A percentile compares a stretch with the other conserved stretches of the same genome.
Conservation (phyloP, 1,140 invertebrate species). For the Babylonia areolata region DNA sequence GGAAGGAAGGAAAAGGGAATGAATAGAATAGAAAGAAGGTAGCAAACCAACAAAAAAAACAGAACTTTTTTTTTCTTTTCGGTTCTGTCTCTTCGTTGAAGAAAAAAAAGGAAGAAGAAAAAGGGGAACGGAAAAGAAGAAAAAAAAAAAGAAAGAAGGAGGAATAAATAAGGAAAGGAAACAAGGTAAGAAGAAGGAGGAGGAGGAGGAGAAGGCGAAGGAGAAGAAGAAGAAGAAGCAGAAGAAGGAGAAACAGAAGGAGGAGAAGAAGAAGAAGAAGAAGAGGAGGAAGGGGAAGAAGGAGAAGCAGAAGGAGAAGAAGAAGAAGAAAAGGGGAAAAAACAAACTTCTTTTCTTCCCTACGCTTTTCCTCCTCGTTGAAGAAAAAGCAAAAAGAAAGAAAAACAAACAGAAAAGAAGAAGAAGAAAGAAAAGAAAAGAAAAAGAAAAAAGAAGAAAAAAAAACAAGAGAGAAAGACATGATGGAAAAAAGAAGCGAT, state of each 20-base stretch:
- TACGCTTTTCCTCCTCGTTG: too few relatives aligned
- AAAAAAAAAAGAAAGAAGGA: background rate
- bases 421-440: background rate
- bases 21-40: too few relatives aligned
- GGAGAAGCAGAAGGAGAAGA: background rate
- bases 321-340: background rate
- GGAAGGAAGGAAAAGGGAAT: too few relatives aligned
- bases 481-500: background rate
- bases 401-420: background rate
- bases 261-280: background rate
- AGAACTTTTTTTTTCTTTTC: too few relatives aligned
- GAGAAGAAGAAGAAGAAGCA: background rate
- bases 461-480: background rate
- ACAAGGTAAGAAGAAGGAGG: too few relatives aligned
- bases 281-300: background rate
- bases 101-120: background rate
- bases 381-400: background rate
- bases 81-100: too few relatives aligned
- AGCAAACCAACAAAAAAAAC: too few relatives aligned
- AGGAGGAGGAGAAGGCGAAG: background rate
- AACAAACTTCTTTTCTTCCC: too few relatives aligned
- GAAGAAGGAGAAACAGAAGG: background rate
- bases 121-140: background rate
- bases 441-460: background rate
- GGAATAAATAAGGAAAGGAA: too few relatives aligned